Evolutionary conservation across 37 sponge, comb jelly and placozoan genomes (phyloP).

Genomic region (Oscarella lobularis): DNA sequence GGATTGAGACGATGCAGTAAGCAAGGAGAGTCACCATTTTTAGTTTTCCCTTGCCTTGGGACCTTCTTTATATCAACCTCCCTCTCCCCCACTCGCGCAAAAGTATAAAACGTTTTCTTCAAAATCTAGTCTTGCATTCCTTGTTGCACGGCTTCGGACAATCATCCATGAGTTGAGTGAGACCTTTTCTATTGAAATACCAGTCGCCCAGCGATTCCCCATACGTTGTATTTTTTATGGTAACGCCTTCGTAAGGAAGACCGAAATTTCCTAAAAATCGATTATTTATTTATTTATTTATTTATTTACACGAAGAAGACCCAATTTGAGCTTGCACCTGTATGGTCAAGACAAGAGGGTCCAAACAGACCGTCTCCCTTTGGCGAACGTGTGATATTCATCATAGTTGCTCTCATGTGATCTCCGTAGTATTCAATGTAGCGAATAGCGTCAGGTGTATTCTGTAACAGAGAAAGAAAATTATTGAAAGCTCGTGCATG

Average conservation of each 20-base stretch:
- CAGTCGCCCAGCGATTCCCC: slow-evolving; percentile 1
- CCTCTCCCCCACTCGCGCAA: no score
- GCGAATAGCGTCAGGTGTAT: background rate
- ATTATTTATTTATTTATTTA: background rate
- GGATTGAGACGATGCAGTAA: no score
- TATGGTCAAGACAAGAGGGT: background rate
- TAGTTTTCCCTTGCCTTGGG: no score
- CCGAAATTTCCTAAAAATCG: slow-evolving; percentile 1
- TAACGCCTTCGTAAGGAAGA: background rate
- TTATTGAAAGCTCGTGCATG: background rate
- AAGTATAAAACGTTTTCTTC: no score
- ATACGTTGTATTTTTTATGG: background rate
- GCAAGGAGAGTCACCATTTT: no score
- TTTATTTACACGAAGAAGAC: background rate
- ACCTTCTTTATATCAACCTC: no score
- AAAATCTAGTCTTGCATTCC: no score
- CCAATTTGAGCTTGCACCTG: background rate
- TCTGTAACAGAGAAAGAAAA: background rate
- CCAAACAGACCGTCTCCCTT: background rate
- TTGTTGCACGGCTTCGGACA: no score
- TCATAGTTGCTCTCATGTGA: background rate
- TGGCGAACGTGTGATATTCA: background rate
- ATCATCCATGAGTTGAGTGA: background rate
- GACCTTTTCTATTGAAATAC: background rate
- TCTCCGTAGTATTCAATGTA: background rate